These are phyloP conservation scores for Adineta ricciae DNA, from an alignment of 2,888 invertebrate genomes.

Conservation along the genomic window DNA sequence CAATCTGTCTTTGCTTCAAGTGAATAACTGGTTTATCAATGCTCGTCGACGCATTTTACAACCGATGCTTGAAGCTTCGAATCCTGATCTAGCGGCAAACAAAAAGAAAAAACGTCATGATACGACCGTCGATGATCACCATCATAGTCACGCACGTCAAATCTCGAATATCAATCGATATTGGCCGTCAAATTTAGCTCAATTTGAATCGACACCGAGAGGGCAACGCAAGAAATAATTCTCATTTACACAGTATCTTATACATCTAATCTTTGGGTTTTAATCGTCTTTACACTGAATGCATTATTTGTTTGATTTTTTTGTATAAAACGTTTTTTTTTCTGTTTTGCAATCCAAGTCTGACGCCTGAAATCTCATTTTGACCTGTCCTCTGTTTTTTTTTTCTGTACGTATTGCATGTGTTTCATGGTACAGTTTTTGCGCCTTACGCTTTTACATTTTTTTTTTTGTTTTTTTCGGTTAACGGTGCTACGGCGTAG, in stretches of 20 bases:
- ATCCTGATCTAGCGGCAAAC: constrained; percentile 5
- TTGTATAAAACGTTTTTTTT: neutral
- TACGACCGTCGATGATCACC: neutral
- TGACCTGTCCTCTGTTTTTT: neutral
- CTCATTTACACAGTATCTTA: neutral
- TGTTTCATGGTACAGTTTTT: neutral
- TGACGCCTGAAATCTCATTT: neutral
- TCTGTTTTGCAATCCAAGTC: neutral
- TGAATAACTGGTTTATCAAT: constrained; percentile 34
- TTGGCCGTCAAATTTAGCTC: constrained; percentile 13
- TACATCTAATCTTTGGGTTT: neutral
- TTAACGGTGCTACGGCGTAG: neutral
- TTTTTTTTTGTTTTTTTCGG: neutral
- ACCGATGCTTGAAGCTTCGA: constrained; percentile 32
- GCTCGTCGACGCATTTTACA: constrained; percentile 33
- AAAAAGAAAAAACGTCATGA: constrained; percentile 31
- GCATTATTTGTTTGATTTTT: neutral
- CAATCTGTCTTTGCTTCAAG: constrained; percentile 32
- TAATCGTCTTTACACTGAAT: neutral
- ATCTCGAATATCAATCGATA: neutral
- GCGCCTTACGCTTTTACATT: neutral
- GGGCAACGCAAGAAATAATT: neutral
- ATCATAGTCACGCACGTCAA: neutral
- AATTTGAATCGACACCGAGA: neutral
- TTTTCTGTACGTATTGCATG: neutral